Percentiles rank a stretch among this genome's conserved stretches.
Evolutionary conservation across 2,797 vertebrate genomes (phyloP).

Genomic region (Sparus aurata): DNA sequence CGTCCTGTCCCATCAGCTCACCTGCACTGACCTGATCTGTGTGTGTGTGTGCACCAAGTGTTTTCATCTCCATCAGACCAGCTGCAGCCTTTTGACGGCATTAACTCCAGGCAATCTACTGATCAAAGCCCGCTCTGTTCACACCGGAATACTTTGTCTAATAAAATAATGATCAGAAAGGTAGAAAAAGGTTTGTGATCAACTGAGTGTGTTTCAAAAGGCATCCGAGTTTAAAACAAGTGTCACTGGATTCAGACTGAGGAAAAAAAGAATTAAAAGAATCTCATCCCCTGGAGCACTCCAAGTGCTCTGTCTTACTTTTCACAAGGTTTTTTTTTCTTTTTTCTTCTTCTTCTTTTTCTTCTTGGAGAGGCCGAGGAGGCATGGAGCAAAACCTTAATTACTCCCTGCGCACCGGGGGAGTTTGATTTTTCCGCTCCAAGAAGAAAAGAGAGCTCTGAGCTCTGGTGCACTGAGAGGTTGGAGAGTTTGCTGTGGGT

Average conservation of each 20-base stretch:
- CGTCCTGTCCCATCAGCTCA: conserved; percentile 50
- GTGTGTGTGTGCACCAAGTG: conserved; percentile 22
- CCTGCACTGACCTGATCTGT: conserved; percentile 28
- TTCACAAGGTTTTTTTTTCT: conserved; percentile 44
- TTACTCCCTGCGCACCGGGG: conserved; percentile 81
- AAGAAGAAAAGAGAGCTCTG: conserved; percentile 59
- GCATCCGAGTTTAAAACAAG: conserved; percentile 16
- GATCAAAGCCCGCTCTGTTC: conserved; percentile 52
- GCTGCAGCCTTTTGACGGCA: conserved; percentile 53
- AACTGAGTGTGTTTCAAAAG: conserved; percentile 4
- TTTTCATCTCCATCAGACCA: conserved; percentile 60
- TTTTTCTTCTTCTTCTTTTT: conserved; percentile 25
- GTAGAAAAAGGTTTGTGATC: conserved; percentile 14
- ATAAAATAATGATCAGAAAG: conserved; percentile 51
- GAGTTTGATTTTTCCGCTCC: conserved; percentile 79
- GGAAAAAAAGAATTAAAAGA: conserved; percentile 10
- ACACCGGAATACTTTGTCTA: conserved; percentile 19
- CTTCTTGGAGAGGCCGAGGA: conserved; percentile 69
- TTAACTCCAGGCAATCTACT: conserved; percentile 48
- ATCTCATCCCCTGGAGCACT: conserved; percentile 38
- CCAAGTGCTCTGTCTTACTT: conserved; percentile 51
- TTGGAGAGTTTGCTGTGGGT: conserved; percentile 37
- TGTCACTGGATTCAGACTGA: conserved; percentile 52
- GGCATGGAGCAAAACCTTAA: conserved; percentile 81
- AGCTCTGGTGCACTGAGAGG: conserved; percentile 49